A percentile compares a stretch with the other conserved stretches of the same genome.
Evolutionary conservation across 1,140 invertebrate species (phyloP).

Genomic region (Drosophila virilis): DNA sequence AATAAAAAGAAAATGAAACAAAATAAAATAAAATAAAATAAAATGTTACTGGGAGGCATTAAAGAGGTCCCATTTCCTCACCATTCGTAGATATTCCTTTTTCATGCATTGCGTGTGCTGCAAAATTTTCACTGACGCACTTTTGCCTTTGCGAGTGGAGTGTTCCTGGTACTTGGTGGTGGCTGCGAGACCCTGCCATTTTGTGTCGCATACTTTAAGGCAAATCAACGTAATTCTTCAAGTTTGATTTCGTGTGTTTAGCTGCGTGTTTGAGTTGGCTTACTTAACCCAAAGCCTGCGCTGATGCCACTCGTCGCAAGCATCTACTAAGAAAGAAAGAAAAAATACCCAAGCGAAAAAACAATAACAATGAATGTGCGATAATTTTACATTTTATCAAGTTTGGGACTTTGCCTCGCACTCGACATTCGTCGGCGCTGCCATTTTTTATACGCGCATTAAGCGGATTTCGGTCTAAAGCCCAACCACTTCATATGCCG

Average conservation of each 20-base stretch:
- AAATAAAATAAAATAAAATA: constrained; percentile 54
- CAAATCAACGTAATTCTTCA: constrained; percentile 78
- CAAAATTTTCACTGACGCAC: constrained; percentile 74
- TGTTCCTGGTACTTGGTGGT: no score
- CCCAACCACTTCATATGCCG: constrained; percentile 70
- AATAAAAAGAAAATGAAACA: constrained; percentile 66
- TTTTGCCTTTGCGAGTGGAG: constrained; percentile 28
- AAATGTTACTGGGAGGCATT: constrained; percentile 70
- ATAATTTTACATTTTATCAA: constrained; percentile 83
- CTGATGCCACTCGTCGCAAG: constrained; percentile 35
- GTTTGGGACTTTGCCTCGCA: constrained; percentile 54
- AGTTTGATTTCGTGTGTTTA: constrained; percentile 78
- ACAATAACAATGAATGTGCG: constrained; percentile 83
- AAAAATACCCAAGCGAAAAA: constrained; percentile 45
- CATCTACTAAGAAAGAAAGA: constrained; percentile 26
- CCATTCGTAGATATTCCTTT: not conserved
- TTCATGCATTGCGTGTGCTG: constrained; percentile 66
- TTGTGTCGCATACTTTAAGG: constrained; percentile 48
- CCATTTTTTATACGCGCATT: constrained; percentile 80
- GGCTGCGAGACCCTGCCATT: not conserved
- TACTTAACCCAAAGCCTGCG: constrained; percentile 61
- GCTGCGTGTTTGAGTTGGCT: constrained; percentile 77
- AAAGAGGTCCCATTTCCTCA: constrained; percentile 26
- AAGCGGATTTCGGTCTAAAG: constrained; percentile 77
- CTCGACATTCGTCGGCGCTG: constrained; percentile 65